A percentile compares a stretch with the other conserved stretches of the same genome.
These are phyloP conservation scores for Laticauda laticaudata DNA, from an alignment of 2,113 vertebrate species.

Conservation along the genomic window DNA sequence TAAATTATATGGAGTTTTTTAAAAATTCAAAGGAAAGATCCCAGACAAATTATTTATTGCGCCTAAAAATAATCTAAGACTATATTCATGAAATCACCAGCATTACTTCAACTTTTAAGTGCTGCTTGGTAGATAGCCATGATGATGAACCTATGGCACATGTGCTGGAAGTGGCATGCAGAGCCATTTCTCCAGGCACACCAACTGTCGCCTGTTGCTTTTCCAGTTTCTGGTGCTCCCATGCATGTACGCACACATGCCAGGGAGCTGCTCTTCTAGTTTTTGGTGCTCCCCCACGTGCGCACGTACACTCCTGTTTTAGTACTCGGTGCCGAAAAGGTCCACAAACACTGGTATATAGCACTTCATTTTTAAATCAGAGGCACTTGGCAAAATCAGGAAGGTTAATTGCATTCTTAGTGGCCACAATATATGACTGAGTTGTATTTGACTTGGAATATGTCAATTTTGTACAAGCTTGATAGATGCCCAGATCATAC, in stretches of 20 bases:
- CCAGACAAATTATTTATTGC: neutral
- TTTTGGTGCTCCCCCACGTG: too few relatives aligned
- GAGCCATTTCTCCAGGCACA: too few relatives aligned
- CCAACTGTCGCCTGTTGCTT: too few relatives aligned
- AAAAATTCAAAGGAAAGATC: neutral
- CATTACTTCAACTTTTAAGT: neutral
- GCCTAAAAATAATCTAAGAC: neutral
- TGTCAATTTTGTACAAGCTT: neutral
- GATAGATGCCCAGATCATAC: neutral
- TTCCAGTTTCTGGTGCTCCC: too few relatives aligned
- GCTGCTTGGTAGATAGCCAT: neutral
- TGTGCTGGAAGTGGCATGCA: too few relatives aligned
- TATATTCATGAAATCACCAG: neutral
- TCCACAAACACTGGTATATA: neutral
- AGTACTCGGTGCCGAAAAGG: too few relatives aligned
- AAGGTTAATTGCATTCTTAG: neutral
- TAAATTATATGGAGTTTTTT: neutral
- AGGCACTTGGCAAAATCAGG: neutral
- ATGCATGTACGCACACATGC: too few relatives aligned
- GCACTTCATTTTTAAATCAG: neutral
- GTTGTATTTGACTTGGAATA: neutral
- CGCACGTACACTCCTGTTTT: too few relatives aligned
- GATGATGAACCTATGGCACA: too few relatives aligned
- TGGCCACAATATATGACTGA: neutral
- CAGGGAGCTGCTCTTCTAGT: too few relatives aligned